Base-by-base conservation (phyloP, 2,888 invertebrate species). In the Dasysyrphus albostriatus region DNA sequence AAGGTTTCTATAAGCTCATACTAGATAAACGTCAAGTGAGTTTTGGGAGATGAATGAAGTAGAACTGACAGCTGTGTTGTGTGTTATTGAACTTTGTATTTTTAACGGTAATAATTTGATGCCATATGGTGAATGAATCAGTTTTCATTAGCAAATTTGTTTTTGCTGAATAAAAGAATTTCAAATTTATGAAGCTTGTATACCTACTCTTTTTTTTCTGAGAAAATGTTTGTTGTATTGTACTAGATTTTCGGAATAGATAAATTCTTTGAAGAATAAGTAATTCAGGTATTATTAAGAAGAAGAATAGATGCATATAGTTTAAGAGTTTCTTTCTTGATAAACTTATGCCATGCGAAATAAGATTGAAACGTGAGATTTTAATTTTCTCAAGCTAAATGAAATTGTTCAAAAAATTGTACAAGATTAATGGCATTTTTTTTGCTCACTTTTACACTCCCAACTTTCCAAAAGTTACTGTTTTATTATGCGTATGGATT, bases 41-140 rank as follows among this genome's bases (percentile, higher is more conserved):
- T 72, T 83, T 70, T 70, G 75, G 61, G 67, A 80, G 80, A 49
- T 76, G 32, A 70, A 70, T 79, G 63, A 65, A 65, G 39, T 70
- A 42, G 19, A 42, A 61, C 61, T 69, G 73, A 49, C 69, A 78
- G 74, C 70, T 79, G 76, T 65, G 14, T 16, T 16, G 32, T 14
- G 59, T 58, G 24, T 72, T 67, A 37, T 67, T 67, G 14, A 47
- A 67, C 34, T 54, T 54, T 44, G n/a, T 29, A 2, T 37, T n/a
- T n/a, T n/a, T 69, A 54, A 69, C 54, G 39, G 39, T 42, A 44
- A 34, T 16, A 9, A 39, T n/a, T 69, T 69, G 6, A 34, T 65
- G 34, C 34, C 10, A 14, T 49, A 19, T 12, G 12, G 3, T 34
- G 24, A 39, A 63, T 29, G 12, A 34, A 19, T 29, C 8, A 12